Base-by-base conservation (phyloP, 2,797 vertebrate genomes). In the Coreius guichenoti region DNA sequence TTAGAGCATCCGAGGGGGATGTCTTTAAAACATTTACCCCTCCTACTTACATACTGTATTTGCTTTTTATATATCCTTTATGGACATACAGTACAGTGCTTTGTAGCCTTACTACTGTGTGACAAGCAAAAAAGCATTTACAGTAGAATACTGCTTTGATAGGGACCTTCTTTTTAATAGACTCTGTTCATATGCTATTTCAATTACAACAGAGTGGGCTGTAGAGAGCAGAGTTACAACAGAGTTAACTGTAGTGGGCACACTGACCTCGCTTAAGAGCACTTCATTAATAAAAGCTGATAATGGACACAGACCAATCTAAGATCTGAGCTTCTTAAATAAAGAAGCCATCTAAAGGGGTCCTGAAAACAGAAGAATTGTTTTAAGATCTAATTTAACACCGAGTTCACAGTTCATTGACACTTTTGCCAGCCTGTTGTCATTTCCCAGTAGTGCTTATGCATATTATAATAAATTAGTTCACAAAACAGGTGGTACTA, bases 101-200 rank as follows among this genome's bases (percentile, higher is more conserved):
- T 67, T 33, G 61, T n/a, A 43, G 33, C 54, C 8, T 77, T 39
- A 43, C 54, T 39, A 58, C 75, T 43, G 23, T 78, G 75, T 43
- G 36, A 65, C 56, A 19, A 23, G 33, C 17, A 39, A 36, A 14
- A 17, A 19, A 8, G 39, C 26, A 63, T 54, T 81, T 70, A 6
- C 56, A 43, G 14, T 23, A 31, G 14, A 83, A 83, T 51, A 51
- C 45, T 5, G 43, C 56, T 65, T 82, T 17, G 5, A 49, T 36
- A 51, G 43, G 47, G 81, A 49, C 70, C 33, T 75, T 81, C 70
- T 49, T 83, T 74, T 82, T 74, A 74, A 82, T 74, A 63, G 81
- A 83, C 70, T 5, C 23, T 5, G 49, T 87, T 90, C 83, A 83
- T 33, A 80, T 85, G 83, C 87, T 43, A 88, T 87, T 91, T 86